Evolutionary conservation across 2,888 invertebrate genomes (phyloP).

Genomic region (Scaptomyza tumidula): DNA sequence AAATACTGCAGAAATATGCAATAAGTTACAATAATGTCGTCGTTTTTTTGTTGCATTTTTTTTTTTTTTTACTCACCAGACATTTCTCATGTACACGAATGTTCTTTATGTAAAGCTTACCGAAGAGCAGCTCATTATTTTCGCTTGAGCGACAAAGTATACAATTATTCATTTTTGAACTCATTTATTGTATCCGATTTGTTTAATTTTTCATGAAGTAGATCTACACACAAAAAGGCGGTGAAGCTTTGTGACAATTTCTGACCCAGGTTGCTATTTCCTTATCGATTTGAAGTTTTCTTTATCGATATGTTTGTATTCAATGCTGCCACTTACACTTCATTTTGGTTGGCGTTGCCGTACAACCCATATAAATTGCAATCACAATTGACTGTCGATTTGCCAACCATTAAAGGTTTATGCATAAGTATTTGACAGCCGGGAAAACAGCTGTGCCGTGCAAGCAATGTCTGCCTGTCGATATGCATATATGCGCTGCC

Average conservation of each 20-base stretch:
- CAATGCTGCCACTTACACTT: neutral
- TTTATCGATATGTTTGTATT: neutral
- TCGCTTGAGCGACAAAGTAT: constrained; percentile 14
- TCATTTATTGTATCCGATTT: constrained; percentile 16
- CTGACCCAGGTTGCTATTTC: neutral
- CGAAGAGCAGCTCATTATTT: constrained; percentile 23
- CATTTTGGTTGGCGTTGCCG: neutral
- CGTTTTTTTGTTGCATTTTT: neutral
- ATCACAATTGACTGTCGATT: neutral
- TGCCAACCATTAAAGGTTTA: neutral
- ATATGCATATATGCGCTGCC: neutral
- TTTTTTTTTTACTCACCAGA: constrained; percentile 86
- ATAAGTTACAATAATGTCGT: neutral
- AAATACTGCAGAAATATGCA: constrained; percentile 86
- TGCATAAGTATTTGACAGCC: neutral
- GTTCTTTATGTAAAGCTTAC: constrained; percentile 70
- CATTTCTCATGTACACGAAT: constrained; percentile 91
- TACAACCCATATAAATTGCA: neutral
- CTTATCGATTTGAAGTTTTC: neutral
- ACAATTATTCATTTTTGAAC: constrained; percentile 44
- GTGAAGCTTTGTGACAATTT: neutral
- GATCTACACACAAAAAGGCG: neutral
- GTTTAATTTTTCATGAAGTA: neutral
- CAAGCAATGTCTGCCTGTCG: neutral
- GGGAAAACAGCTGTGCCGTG: neutral